Evolutionary conservation across 2,113 vertebrate species (phyloP).

Genomic region (Sturnus vulgaris): DNA sequence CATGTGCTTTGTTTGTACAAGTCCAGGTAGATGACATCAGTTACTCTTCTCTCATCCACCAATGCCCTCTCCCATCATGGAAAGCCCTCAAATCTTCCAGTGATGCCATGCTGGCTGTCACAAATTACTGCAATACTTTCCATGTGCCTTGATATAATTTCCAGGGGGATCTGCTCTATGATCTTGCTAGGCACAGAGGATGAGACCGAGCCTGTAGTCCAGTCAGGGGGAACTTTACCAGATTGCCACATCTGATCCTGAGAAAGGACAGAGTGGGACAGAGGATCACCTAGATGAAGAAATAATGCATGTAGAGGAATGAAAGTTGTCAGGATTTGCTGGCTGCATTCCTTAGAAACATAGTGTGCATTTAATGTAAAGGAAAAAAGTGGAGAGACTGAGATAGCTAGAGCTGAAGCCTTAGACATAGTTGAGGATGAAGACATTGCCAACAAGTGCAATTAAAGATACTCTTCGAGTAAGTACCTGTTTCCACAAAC

Average conservation of each 20-base stretch:
- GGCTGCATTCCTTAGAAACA: neutral
- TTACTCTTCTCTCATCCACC: neutral
- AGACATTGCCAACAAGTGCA: neutral
- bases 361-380: neutral
- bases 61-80: neutral
- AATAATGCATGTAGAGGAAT: neutral
- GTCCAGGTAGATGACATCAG: neutral
- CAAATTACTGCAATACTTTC: neutral
- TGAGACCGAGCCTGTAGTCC: neutral
- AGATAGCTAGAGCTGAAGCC: neutral
- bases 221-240: neutral
- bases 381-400: neutral
- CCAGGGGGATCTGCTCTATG: neutral
- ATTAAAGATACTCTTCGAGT: neutral
- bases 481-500: neutral
- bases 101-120: neutral
- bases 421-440: neutral
- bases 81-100: neutral
- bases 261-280: neutral
- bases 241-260: neutral
- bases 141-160: neutral
- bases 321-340: neutral
- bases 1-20: neutral
- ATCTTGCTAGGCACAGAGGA: neutral
- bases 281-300: neutral